A percentile compares a stretch with the other conserved stretches of the same genome.
Conservation (phyloP, 2,888 invertebrate species). For the Ariolimax columbianus region DNA sequence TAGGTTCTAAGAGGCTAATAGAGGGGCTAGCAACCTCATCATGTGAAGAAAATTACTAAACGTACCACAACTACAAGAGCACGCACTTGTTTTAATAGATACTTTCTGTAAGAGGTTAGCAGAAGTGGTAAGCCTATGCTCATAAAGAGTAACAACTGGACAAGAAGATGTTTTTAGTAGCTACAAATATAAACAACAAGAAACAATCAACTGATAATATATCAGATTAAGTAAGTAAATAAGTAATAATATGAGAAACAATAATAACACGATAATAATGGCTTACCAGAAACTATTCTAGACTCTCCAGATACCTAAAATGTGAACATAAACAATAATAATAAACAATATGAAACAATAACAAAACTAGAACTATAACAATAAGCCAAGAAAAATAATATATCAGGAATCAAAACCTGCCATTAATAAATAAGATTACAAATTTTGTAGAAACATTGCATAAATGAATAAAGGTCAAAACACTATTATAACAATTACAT, state of each 20-base stretch:
- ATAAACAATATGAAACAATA: constrained; percentile 5
- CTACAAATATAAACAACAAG: not conserved
- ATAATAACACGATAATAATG: constrained; percentile 16
- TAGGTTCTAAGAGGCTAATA: no score
- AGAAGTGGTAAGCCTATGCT: no score
- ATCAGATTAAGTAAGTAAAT: not conserved
- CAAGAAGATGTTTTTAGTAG: no score
- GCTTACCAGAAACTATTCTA: constrained; percentile 62
- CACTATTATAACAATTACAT: no score
- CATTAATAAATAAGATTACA: constrained; percentile 4
- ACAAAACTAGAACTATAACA: not conserved
- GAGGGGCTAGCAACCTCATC: no score
- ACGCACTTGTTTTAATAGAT: no score
- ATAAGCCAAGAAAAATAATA: not conserved
- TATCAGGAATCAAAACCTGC: not conserved
- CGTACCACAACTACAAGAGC: no score
- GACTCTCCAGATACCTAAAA: constrained; percentile 66
- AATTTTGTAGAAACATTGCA: not conserved
- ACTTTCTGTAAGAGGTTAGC: no score
- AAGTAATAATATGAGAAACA: constrained; percentile 20
- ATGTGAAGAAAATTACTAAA: no score
- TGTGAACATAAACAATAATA: constrained; percentile 18
- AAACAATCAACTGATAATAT: constrained; percentile 10
- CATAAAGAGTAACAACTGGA: no score
- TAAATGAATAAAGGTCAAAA: not conserved